Base-by-base conservation (phyloP, 2,113 vertebrate species). In the Nibea albiflora region DNA sequence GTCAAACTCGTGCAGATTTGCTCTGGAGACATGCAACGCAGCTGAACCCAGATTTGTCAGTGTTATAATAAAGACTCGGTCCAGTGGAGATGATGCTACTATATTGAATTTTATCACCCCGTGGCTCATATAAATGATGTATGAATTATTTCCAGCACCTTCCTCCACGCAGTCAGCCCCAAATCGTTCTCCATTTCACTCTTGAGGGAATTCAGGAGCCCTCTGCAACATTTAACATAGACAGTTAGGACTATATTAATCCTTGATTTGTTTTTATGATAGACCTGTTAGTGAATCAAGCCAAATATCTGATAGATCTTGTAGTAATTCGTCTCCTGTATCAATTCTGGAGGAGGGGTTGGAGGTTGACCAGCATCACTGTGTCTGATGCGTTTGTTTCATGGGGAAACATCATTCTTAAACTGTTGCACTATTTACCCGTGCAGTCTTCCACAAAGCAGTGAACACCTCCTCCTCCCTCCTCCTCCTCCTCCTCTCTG, bases 121-220 rank as follows among this genome's bases (percentile, higher is more conserved):
- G 52, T 24, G 49, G n/a, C 28, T 74, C 47, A 53, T 58, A 56
- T 46, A 12, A 17, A 46, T 44, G 44, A 39, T 61, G 28, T 5
- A 20, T 50, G 35, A 28, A 56, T n/a, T 31, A 54, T 61, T 73
- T 58, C 17, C 53, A 71, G 68, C 54, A 57, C 1, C 58, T 42
- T 63, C 60, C 35, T 64, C 22, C 61, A 28, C 7, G 54, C 35
- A 46, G 44, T 28, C 57, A 35, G 20, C 8, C 6, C 1, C 7
- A 20, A 39, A 20, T 11, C 11, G 7, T 75, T 12, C 49, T 54
- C 49, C 22, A 1, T 9, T 22, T 24, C 2, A 24, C 24, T 42
- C 31, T 53, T 53, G 7, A 26, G 10, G 28, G n/a, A 24, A 44
- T 31, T n/a, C 24, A n/a, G 24, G 16, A 19, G 4, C 46, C 17